phyloP scores from a whole-genome alignment of 2,888 invertebrate genomes.

The Autographa gamma region DNA sequence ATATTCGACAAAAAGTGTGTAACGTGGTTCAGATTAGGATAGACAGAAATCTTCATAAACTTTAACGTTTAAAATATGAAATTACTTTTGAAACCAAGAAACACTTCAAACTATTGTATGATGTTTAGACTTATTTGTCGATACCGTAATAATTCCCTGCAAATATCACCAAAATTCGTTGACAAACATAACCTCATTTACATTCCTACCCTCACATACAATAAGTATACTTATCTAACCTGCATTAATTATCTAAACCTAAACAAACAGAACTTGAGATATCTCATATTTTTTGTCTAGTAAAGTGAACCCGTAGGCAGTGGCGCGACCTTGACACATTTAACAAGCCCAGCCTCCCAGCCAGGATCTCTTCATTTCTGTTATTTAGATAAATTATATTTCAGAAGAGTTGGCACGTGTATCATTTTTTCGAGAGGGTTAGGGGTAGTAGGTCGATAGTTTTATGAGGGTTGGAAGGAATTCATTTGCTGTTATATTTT shows the following conservation, averaged over 20 bases:
- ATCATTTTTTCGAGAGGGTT: conserved; percentile 38
- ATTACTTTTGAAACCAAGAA: too few species aligned
- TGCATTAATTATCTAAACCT: conserved; percentile 26
- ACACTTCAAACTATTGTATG: too few species aligned
- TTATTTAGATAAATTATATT: conserved; percentile 59
- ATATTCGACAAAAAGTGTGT: too few species aligned
- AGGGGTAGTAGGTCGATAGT: conserved; percentile 19
- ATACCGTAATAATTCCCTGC: too few species aligned
- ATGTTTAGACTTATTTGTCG: too few species aligned
- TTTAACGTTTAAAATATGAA: too few species aligned
- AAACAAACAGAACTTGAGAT: conserved; percentile 46
- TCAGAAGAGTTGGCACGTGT: conserved; percentile 49
- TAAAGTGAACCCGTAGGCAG: conserved; percentile 33
- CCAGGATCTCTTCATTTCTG: conserved; percentile 53
- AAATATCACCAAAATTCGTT: too few species aligned
- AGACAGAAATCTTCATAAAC: too few species aligned
- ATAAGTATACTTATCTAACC: conserved; percentile 1
- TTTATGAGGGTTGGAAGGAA: conserved; percentile 13
- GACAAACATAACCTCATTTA: too few species aligned
- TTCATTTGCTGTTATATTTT: background rate
- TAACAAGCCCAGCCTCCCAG: conserved; percentile 46
- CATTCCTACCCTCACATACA: too few species aligned
- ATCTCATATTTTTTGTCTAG: conserved; percentile 28
- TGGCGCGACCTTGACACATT: conserved; percentile 60
- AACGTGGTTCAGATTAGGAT: too few species aligned